Evolutionary conservation across 2,888 invertebrate species (phyloP).

Genomic region (Alloscopus bannaensis): DNA sequence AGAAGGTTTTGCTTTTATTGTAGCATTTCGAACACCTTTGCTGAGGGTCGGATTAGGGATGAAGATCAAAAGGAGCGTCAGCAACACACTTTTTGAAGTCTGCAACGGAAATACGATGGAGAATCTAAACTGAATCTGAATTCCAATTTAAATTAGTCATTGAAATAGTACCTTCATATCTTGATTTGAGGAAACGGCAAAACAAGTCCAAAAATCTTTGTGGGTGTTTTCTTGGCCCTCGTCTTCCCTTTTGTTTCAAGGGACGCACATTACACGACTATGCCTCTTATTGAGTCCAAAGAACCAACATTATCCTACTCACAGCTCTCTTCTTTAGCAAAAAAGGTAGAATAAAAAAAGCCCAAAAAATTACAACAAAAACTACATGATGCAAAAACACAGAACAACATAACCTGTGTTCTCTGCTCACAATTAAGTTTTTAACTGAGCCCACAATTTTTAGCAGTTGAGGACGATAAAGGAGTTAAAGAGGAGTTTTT

Average conservation of each 20-base stretch:
- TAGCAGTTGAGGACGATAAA: too few species aligned
- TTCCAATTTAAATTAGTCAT: too few species aligned
- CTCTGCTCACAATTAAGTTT: constrained; percentile 3
- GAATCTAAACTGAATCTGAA: constrained; percentile 21
- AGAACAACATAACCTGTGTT: not conserved
- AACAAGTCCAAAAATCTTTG: not conserved
- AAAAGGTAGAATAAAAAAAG: too few species aligned
- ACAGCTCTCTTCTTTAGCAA: too few species aligned
- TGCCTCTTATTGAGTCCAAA: too few species aligned
- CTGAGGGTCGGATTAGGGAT: constrained; percentile 1
- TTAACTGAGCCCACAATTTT: constrained; percentile 40
- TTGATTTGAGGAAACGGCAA: not conserved
- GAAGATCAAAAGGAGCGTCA: constrained; percentile 31
- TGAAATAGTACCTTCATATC: constrained; percentile 38
- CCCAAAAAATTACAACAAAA: constrained; percentile 28
- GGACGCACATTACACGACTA: too few species aligned
- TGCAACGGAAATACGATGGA: not conserved
- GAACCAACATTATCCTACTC: not conserved
- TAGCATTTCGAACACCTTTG: not conserved
- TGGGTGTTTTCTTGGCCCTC: constrained; percentile 22
- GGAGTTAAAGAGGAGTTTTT: too few species aligned
- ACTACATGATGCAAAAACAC: not conserved
- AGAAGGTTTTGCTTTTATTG: constrained; percentile 4
- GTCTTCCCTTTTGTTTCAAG: constrained; percentile 37
- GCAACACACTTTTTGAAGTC: not conserved